Conservation (phyloP, 2,797 vertebrate species). For the Enteromius unitaeniatus region DNA sequence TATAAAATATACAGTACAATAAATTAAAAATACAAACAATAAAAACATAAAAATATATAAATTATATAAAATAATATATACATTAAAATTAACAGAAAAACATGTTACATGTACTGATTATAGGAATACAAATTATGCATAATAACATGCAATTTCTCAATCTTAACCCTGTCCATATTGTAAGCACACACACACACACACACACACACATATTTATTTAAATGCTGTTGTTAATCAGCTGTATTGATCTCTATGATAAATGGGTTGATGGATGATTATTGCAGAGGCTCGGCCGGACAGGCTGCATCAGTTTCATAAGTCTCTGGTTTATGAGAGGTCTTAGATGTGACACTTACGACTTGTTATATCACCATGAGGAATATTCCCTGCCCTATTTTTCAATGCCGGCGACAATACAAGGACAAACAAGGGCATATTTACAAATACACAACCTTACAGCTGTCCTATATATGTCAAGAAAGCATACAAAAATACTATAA, state of each 20-base stretch:
- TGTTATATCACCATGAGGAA: conserved; percentile 37
- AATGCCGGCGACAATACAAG: conserved; percentile 19
- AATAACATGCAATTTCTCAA: too few species aligned
- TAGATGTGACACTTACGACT: conserved; percentile 52
- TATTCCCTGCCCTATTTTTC: conserved; percentile 44
- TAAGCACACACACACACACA: too few species aligned
- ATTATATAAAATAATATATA: neutral
- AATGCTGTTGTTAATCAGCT: neutral
- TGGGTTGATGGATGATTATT: conserved; percentile 15
- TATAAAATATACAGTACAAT: neutral
- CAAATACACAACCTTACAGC: conserved; percentile 18
- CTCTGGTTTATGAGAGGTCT: conserved; percentile 43
- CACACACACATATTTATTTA: neutral
- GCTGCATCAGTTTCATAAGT: conserved; percentile 31
- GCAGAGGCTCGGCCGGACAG: neutral
- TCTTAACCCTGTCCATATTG: too few species aligned
- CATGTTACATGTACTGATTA: too few species aligned
- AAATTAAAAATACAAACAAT: neutral
- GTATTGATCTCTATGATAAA: conserved; percentile 24
- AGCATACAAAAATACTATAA: neutral
- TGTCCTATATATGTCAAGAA: conserved; percentile 26
- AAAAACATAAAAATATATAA: neutral
- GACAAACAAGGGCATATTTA: conserved; percentile 47
- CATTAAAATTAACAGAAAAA: neutral
- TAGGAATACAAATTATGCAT: too few species aligned